A percentile compares a stretch with the other conserved stretches of the same genome.
phyloP scores from a whole-genome alignment of 2,797 vertebrate species.

The Huso huso region DNA sequence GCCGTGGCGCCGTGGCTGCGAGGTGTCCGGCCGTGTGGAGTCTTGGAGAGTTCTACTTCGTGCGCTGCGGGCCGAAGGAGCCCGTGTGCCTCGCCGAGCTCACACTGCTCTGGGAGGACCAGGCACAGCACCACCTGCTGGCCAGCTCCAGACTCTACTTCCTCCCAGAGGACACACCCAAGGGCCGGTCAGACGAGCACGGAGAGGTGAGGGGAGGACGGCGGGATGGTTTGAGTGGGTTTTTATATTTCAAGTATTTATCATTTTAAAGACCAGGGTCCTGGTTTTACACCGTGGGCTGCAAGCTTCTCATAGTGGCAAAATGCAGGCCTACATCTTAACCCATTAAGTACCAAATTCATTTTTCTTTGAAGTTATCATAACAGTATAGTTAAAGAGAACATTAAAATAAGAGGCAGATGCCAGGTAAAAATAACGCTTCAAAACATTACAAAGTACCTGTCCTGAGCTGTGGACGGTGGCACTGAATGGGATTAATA shows the following conservation, averaged over 20 bases:
- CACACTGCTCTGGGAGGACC: slow-evolving; percentile 69
- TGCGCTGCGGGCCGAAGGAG: slow-evolving; percentile 61
- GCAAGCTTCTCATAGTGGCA: not conserved
- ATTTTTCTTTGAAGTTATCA: too few species aligned
- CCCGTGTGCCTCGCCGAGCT: slow-evolving; percentile 67
- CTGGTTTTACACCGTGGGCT: not conserved
- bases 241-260: too few species aligned
- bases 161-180: slow-evolving; percentile 66
- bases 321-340: too few species aligned
- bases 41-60: slow-evolving; percentile 68
- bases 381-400: too few species aligned
- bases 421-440: too few species aligned
- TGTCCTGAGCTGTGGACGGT: too few species aligned
- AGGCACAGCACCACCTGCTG: slow-evolving; percentile 57
- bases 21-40: slow-evolving; percentile 49
- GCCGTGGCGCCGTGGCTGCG: slow-evolving; percentile 30
- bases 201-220: slow-evolving; percentile 52
- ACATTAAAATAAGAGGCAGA: too few species aligned
- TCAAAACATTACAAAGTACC: too few species aligned
- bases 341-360: too few species aligned
- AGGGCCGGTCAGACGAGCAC: slow-evolving; percentile 60
- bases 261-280: too few species aligned
- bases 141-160: slow-evolving; percentile 68
- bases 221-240: not conserved
- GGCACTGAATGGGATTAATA: too few species aligned